Conservation (phyloP, 2,797 vertebrate genomes). For the Tympanoctomys barrerae region DNA sequence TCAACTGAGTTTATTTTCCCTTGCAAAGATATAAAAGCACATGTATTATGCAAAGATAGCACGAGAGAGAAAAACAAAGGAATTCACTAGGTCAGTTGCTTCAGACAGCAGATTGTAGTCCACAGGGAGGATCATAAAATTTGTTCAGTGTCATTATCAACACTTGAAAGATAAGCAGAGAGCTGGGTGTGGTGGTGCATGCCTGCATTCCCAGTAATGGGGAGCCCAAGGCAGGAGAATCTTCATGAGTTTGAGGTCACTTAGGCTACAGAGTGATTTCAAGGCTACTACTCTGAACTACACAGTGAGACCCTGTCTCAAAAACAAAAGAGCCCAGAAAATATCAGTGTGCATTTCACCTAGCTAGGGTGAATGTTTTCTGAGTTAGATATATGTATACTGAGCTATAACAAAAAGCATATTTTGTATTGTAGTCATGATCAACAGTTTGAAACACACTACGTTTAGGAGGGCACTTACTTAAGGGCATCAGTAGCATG, state of each 20-base stretch:
- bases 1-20: background rate
- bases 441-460: background rate
- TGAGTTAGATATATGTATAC: background rate
- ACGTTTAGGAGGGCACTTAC: background rate
- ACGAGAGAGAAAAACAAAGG: conserved; percentile 27
- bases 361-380: background rate
- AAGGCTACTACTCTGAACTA: background rate
- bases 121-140: background rate
- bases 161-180: conserved; percentile 1
- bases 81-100: background rate
- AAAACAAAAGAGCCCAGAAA: background rate
- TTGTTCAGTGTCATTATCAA: background rate
- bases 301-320: background rate
- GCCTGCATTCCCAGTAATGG: background rate
- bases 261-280: background rate
- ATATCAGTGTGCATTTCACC: background rate
- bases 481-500: background rate
- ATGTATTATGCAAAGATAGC: background rate
- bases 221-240: background rate
- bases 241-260: background rate
- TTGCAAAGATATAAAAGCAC: conserved; percentile 1
- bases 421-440: background rate
- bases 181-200: background rate
- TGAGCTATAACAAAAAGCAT: background rate
- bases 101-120: background rate